These are phyloP conservation scores for Phalacrocorax brasilianus DNA, from an alignment of 2,113 vertebrate genomes.

Conservation along the genomic window DNA sequence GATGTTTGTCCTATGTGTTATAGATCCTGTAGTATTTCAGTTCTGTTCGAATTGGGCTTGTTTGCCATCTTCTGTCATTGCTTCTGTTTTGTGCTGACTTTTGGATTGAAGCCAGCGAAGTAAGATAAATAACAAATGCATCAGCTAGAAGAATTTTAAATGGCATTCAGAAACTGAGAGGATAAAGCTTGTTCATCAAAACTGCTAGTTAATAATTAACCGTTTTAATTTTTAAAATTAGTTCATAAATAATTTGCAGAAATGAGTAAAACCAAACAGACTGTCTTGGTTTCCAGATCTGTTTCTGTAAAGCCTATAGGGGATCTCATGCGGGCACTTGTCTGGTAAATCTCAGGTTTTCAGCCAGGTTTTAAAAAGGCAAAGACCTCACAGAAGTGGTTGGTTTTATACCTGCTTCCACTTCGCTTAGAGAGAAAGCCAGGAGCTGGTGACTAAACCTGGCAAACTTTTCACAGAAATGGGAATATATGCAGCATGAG, in stretches of 20 bases:
- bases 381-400: background rate
- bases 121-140: background rate
- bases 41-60: background rate
- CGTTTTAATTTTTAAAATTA: background rate
- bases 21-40: background rate
- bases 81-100: background rate
- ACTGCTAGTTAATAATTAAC: background rate
- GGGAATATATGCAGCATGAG: background rate
- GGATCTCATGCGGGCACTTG: fast-evolving
- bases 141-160: background rate
- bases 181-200: background rate
- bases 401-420: background rate
- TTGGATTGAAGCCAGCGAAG: background rate
- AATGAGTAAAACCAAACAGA: background rate
- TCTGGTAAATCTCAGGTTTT: background rate
- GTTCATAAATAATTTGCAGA: background rate
- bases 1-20: background rate
- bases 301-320: background rate
- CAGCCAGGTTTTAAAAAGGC: background rate
- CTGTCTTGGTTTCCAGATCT: background rate
- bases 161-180: background rate
- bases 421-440: background rate
- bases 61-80: background rate
- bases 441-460: background rate
- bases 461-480: background rate